A percentile compares a stretch with the other conserved stretches of the same genome.
phyloP scores from a whole-genome alignment of 2,113 vertebrate genomes.

The Cyprinodon variegatus region DNA sequence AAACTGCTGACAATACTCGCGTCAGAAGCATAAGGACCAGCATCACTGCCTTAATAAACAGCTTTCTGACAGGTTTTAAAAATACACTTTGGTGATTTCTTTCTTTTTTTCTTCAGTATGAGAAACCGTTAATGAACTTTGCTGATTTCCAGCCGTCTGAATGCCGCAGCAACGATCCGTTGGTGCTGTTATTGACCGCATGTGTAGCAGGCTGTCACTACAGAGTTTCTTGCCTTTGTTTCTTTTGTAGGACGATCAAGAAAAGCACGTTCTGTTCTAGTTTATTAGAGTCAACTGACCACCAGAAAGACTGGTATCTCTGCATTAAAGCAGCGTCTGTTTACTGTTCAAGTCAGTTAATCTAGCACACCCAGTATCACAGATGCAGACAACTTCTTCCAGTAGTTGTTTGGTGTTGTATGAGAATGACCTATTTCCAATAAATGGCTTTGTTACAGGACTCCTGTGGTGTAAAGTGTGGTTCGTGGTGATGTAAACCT shows the following conservation, averaged over 20 bases:
- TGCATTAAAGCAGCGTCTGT: neutral
- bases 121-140: neutral
- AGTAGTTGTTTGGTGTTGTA: neutral
- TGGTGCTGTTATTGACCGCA: neutral
- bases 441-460: neutral
- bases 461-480: neutral
- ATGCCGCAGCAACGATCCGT: neutral
- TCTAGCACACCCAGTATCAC: neutral
- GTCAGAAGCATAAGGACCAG: neutral
- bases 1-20: neutral
- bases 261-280: neutral
- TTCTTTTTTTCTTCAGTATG: slow-evolving; percentile 10
- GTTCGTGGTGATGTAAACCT: neutral
- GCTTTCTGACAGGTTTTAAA: neutral
- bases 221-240: neutral
- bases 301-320: neutral
- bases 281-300: slow-evolving; percentile 14
- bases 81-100: neutral
- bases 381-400: neutral
- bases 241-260: neutral
- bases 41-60: neutral
- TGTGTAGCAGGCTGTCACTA: neutral
- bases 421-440: neutral
- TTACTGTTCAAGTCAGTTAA: slow-evolving; percentile 1
- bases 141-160: neutral